Evolutionary conservation across 1,140 invertebrate genomes (phyloP).

Genomic region (Ips nitidus): DNA sequence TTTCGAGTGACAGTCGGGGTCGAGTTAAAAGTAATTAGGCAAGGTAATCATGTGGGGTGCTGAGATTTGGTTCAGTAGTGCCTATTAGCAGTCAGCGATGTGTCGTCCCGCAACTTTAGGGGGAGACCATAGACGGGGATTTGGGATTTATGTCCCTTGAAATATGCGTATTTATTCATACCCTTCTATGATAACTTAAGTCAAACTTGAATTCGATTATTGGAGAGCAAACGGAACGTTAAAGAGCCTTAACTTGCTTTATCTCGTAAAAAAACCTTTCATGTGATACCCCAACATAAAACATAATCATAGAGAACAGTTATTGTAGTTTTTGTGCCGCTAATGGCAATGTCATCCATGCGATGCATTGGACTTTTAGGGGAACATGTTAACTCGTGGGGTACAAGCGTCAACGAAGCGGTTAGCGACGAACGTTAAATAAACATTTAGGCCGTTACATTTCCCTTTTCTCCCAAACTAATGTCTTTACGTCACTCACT

Average conservation of each 20-base stretch:
- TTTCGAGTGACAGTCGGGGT: slow-evolving; percentile 32
- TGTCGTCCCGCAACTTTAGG: slow-evolving; percentile 7
- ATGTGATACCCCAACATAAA: too few species aligned
- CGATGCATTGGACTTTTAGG: slow-evolving; percentile 31
- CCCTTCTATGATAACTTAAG: too few species aligned
- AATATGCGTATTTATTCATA: too few species aligned
- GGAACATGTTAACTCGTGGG: slow-evolving; percentile 29
- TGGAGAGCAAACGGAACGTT: background rate
- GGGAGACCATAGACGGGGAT: slow-evolving; percentile 25
- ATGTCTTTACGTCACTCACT: slow-evolving; percentile 37
- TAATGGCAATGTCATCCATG: slow-evolving; percentile 13
- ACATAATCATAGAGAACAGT: too few species aligned
- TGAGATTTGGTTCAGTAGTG: slow-evolving; percentile 40
- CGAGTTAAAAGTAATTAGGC: slow-evolving; percentile 39
- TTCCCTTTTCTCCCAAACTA: slow-evolving; percentile 32
- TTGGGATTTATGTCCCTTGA: background rate
- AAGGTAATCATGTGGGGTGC: slow-evolving; percentile 39
- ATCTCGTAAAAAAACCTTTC: too few species aligned
- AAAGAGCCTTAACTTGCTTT: background rate
- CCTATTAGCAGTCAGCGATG: slow-evolving; percentile 34
- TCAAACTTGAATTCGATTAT: too few species aligned
- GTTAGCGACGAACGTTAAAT: slow-evolving; percentile 37
- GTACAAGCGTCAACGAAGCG: slow-evolving; percentile 36
- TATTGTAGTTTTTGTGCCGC: background rate
- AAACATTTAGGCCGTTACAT: slow-evolving; percentile 34